Base-by-base conservation (phyloP, 2,888 invertebrate species). In the Meganola albula region DNA sequence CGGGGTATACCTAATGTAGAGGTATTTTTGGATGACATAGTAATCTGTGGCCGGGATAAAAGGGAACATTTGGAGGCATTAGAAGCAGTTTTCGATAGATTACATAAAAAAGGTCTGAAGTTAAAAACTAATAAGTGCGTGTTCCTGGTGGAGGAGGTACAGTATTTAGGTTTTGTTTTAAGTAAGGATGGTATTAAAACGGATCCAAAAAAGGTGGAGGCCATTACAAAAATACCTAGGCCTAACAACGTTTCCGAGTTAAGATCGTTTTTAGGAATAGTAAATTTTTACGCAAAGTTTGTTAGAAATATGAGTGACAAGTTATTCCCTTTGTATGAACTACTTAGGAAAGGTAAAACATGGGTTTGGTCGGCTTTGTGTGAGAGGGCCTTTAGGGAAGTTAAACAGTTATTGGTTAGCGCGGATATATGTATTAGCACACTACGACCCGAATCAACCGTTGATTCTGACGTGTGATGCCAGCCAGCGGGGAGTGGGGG, bases 391-490 rank as follows among this genome's bases (percentile, higher is more conserved):
- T 47, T 53, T 24, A 9, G 6, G 2, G 12, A 37, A n/a, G 24
- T 47, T n/a, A 56, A 54, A 33, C 4, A 25, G 0, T 23, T 37
- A 2, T 25, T 49, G 27, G 26, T 22, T 4, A 37, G 44, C 13
- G 27, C 28, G 1, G 27, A 32, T 5, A n/a, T n/a, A n/a, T n/a
- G 46, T 48, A 1, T 24, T 51, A 6, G 37, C 41, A 1, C 47
- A 51, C 25, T 54, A 47, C 18, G 40, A 49, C 18, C 43, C 40
- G 1, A 27, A 26, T n/a, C 31, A 34, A 10, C 32, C 31, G 6
- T 13, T 25, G 12, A n/a, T 25, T 13, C n/a, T 25, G 4, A 25
- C 25, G 4, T 25, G 25, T 4, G 25, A 25, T n/a, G 25, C 25
- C 2, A 25, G 25, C 25, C n/a, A 12, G 25, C 25, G 25, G 4